phyloP scores from a whole-genome alignment of 2,797 vertebrate species.

The Phoebastria nigripes region DNA sequence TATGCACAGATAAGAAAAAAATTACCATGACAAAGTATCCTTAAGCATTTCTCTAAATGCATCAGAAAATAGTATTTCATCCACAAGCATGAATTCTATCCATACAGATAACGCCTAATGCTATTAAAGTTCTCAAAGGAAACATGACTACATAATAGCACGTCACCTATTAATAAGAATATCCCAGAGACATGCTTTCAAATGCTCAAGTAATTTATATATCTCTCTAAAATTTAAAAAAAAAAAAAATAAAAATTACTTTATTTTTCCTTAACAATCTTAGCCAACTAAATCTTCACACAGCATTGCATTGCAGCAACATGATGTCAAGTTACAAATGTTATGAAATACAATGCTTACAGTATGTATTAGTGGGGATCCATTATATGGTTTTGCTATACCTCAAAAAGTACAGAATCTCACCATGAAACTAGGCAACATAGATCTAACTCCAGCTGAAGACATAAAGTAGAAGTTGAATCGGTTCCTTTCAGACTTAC shows the following conservation, averaged over 20 bases:
- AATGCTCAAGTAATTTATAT: background rate
- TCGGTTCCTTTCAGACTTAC: background rate
- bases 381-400: background rate
- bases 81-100: background rate
- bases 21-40: background rate
- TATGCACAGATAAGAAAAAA: background rate
- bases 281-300: background rate
- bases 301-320: conserved; percentile 16
- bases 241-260: too few species aligned
- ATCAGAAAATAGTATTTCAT: background rate
- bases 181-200: background rate
- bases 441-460: background rate
- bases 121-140: conserved; percentile 6
- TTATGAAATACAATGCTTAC: conserved; percentile 9
- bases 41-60: background rate
- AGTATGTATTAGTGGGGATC: background rate
- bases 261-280: background rate
- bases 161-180: background rate
- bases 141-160: background rate
- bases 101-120: background rate
- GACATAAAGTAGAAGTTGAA: background rate
- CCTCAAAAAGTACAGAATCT: background rate
- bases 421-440: background rate
- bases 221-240: background rate
- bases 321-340: background rate